Evolutionary conservation across 2,888 invertebrate genomes (phyloP).

Genomic region (Caenorhabditis sp.): DNA sequence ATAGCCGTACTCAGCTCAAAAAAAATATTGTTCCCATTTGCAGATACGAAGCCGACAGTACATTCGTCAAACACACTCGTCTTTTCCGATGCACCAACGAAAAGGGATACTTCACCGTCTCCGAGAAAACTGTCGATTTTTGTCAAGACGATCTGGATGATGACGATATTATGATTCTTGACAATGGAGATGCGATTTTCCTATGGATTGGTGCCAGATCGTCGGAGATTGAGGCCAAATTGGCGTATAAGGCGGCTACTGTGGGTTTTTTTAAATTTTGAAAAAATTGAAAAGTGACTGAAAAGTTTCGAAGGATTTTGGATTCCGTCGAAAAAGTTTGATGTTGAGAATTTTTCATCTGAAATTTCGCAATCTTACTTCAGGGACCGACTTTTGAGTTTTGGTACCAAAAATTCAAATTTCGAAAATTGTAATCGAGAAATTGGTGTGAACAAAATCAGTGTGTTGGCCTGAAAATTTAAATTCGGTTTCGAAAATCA

Average conservation of each 20-base stretch:
- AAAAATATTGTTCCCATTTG: neutral
- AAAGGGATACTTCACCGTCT: slow-evolving; percentile 97
- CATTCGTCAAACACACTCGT: slow-evolving; percentile 89
- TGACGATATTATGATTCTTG: slow-evolving; percentile 99
- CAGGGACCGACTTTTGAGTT: no score
- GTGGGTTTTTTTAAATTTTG: slow-evolving; percentile 69
- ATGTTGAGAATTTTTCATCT: no score
- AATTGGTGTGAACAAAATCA: no score
- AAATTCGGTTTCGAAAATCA: no score
- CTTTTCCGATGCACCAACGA: slow-evolving; percentile 98
- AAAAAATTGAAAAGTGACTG: neutral
- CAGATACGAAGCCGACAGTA: slow-evolving; percentile 77
- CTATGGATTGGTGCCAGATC: slow-evolving; percentile 95
- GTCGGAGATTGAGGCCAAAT: slow-evolving; percentile 97
- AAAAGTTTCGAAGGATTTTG: neutral
- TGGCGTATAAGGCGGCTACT: slow-evolving; percentile 97
- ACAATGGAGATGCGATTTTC: slow-evolving; percentile 96
- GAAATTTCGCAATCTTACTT: no score
- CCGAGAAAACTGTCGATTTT: slow-evolving; percentile 97
- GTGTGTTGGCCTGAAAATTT: no score
- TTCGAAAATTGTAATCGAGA: no score
- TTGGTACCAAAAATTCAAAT: no score
- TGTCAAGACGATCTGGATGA: slow-evolving; percentile 98
- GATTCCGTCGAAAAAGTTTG: no score
- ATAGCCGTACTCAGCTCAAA: no score